Conservation (phyloP, 64 coral and sea anemone genomes). For the Montipora sp. region DNA sequence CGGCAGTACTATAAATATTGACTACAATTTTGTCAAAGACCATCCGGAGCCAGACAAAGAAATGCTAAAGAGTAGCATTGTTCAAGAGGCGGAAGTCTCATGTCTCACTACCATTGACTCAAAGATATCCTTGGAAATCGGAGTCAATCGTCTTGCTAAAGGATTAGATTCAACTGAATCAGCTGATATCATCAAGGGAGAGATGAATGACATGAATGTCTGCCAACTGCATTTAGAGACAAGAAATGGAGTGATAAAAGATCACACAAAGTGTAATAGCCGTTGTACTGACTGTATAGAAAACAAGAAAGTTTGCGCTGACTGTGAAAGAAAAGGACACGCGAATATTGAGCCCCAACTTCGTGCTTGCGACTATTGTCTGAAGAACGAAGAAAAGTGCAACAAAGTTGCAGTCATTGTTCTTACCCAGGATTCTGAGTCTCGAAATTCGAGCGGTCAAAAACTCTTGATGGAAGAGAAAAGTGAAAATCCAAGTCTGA, state of each 20-base stretch:
- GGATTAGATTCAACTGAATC: conserved; percentile 33
- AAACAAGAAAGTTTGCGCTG: conserved; percentile 39
- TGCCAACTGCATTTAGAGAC: conserved; percentile 62
- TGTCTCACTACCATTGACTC: conserved; percentile 63
- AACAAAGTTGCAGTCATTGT: conserved; percentile 59
- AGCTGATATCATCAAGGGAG: conserved; percentile 33
- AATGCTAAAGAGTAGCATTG: conserved; percentile 60
- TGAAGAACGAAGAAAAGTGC: conserved; percentile 45
- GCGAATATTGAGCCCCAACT: conserved; percentile 44
- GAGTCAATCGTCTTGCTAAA: conserved; percentile 36
- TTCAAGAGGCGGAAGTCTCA: conserved; percentile 57
- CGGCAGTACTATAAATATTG: conserved; percentile 46
- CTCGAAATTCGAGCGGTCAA: neutral
- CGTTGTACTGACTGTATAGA: conserved; percentile 43
- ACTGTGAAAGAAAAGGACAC: conserved; percentile 57
- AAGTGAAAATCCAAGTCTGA: no score
- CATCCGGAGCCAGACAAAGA: conserved; percentile 46
- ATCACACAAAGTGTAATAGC: conserved; percentile 56
- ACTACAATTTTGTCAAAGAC: neutral
- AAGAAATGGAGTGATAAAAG: conserved; percentile 52
- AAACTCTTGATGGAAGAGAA: no score
- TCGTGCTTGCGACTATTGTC: conserved; percentile 50
- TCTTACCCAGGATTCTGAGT: conserved; percentile 59
- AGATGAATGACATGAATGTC: conserved; percentile 42
- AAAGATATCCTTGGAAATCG: conserved; percentile 29